Percentiles rank a stretch among this genome's conserved stretches.
Evolutionary conservation across 2,888 invertebrate genomes (phyloP).

Genomic region (Catocala sponsa): DNA sequence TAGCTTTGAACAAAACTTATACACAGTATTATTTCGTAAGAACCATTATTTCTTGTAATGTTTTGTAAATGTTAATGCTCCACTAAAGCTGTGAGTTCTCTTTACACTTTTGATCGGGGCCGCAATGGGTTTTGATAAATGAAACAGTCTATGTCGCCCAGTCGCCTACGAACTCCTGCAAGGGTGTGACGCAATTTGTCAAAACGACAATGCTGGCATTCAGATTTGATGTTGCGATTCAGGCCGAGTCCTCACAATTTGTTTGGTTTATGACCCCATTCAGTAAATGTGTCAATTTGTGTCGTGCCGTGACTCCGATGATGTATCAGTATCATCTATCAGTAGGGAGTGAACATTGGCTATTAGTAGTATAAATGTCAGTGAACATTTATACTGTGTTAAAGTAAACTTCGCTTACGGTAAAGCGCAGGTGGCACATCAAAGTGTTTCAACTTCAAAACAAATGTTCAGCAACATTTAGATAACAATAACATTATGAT

Average conservation of each 20-base stretch:
- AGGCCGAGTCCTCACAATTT: constrained; percentile 54
- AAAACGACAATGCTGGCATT: constrained; percentile 64
- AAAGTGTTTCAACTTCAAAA: constrained; percentile 61
- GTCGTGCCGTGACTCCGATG: constrained; percentile 32
- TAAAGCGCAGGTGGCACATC: constrained; percentile 61
- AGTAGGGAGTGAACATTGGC: constrained; percentile 19
- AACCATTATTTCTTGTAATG: constrained; percentile 15
- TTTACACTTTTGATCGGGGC: neutral
- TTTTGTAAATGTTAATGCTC: constrained; percentile 18
- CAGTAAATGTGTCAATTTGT: constrained; percentile 57
- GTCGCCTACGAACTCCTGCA: constrained; percentile 29
- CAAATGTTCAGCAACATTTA: constrained; percentile 55
- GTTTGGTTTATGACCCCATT: constrained; percentile 55
- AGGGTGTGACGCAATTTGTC: constrained; percentile 66
- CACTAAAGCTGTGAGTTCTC: constrained; percentile 16
- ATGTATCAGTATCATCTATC: constrained; percentile 31
- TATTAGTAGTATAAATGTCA: constrained; percentile 33
- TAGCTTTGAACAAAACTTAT: constrained; percentile 10
- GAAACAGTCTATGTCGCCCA: constrained; percentile 35
- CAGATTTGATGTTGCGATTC: constrained; percentile 61
- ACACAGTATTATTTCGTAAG: constrained; percentile 16
- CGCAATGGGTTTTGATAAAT: constrained; percentile 32
- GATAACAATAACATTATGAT: constrained; percentile 59
- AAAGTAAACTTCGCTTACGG: too few species aligned
- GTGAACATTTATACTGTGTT: neutral